These are phyloP conservation scores for Rynchops niger DNA, from an alignment of 2,113 vertebrate genomes.

Conservation along the genomic window DNA sequence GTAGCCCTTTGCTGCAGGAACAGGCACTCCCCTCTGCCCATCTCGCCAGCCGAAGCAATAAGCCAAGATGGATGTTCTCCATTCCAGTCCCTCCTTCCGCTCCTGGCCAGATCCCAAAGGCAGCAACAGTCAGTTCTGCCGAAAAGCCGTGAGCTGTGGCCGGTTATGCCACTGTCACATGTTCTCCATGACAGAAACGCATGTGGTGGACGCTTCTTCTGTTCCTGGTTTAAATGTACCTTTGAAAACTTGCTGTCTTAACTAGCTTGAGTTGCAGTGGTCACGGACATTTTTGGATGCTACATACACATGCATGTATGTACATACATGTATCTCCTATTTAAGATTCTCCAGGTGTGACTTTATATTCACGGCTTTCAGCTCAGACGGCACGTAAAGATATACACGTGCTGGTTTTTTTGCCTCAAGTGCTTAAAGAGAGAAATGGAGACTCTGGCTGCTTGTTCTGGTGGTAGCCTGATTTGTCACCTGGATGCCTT, in stretches of 20 bases:
- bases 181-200: background rate
- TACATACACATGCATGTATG: background rate
- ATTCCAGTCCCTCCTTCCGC: background rate
- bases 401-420: background rate
- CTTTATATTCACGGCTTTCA: background rate
- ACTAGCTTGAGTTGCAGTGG: background rate
- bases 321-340: background rate
- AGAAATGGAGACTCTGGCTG: background rate
- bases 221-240: background rate
- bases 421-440: background rate
- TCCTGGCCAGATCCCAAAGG: background rate
- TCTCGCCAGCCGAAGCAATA: background rate
- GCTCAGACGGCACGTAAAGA: background rate
- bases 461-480: background rate
- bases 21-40: background rate
- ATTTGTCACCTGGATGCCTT: background rate
- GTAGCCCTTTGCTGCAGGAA: background rate
- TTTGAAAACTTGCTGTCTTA: background rate
- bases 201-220: background rate
- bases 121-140: background rate
- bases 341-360: background rate
- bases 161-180: background rate
- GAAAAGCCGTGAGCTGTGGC: background rate
- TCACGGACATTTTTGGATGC: background rate
- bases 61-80: background rate